Conservation (phyloP, 2,888 invertebrate genomes). For the Acrobasis consociella region DNA sequence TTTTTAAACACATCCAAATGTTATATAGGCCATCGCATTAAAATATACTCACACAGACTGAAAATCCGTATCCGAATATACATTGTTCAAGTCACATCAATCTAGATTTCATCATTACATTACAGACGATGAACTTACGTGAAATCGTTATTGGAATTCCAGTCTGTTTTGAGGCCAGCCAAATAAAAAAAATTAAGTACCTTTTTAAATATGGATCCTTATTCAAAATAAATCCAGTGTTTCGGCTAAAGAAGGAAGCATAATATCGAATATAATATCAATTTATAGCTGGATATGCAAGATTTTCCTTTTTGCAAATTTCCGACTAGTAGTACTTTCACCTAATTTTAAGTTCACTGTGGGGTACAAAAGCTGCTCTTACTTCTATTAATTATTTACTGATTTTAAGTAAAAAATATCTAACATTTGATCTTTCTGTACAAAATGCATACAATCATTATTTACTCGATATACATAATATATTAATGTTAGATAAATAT, state of each 20-base stretch:
- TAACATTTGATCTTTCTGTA: slow-evolving; percentile 65
- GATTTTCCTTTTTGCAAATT: slow-evolving; percentile 46
- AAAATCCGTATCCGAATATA: too few relatives aligned
- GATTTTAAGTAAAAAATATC: slow-evolving; percentile 72
- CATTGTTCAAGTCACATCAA: too few relatives aligned
- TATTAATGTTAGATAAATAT: slow-evolving; percentile 58
- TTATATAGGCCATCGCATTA: slow-evolving; percentile 42
- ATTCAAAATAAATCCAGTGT: slow-evolving; percentile 43
- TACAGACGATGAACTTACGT: too few relatives aligned
- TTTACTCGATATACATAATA: slow-evolving; percentile 40
- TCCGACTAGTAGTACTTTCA: slow-evolving; percentile 65
- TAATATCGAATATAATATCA: slow-evolving; percentile 65
- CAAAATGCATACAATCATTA: slow-evolving; percentile 63
- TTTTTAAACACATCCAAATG: slow-evolving; percentile 46
- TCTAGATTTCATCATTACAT: too few relatives aligned
- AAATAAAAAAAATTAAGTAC: slow-evolving; percentile 30
- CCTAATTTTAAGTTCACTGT: slow-evolving; percentile 54
- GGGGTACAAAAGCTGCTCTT: slow-evolving; percentile 72
- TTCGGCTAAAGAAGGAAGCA: slow-evolving; percentile 51
- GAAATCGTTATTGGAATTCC: too few relatives aligned
- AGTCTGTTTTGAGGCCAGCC: too few relatives aligned
- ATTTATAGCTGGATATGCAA: slow-evolving; percentile 59
- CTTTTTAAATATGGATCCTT: slow-evolving; percentile 23
- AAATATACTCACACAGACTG: too few relatives aligned
- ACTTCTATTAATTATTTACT: slow-evolving; percentile 48